These are phyloP conservation scores for Matsumurasca onukii DNA, from an alignment of 1,140 invertebrate species.

Conservation along the genomic window DNA sequence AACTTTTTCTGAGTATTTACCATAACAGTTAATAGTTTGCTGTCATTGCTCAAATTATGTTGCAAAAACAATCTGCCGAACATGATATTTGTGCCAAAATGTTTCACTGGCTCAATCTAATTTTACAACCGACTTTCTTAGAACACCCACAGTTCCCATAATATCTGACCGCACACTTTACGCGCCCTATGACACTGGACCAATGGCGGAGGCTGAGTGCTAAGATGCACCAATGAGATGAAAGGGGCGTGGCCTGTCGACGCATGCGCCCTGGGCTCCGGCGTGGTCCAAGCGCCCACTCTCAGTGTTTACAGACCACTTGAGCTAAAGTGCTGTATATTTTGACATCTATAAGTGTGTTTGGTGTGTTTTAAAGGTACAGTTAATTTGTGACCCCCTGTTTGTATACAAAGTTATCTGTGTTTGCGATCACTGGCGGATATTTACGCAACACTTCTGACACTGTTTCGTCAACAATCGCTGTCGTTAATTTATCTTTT, in stretches of 20 bases:
- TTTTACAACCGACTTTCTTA: too few relatives aligned
- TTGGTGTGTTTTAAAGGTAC: constrained; percentile 15
- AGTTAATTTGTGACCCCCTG: constrained; percentile 18
- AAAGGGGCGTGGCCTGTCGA: constrained; percentile 8
- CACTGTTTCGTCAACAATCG: constrained; percentile 6
- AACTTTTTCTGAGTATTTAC: too few relatives aligned
- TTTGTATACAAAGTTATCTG: constrained; percentile 25
- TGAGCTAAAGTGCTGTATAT: constrained; percentile 20
- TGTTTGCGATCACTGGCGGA: not conserved
- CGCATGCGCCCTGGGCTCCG: not conserved
- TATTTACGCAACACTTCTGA: constrained; percentile 19
- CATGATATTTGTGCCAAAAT: too few relatives aligned
- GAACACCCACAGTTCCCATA: too few relatives aligned
- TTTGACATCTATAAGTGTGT: constrained; percentile 25
- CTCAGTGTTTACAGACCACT: constrained; percentile 11
- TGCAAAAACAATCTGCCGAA: too few relatives aligned
- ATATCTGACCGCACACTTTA: too few relatives aligned
- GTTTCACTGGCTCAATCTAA: too few relatives aligned
- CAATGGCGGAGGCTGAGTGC: constrained; percentile 1
- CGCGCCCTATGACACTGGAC: too few relatives aligned
- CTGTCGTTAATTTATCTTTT: constrained; percentile 10
- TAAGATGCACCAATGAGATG: not conserved
- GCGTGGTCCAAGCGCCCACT: not conserved
- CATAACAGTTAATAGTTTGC: too few relatives aligned
- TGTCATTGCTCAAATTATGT: too few relatives aligned